These are phyloP conservation scores for Chaenocephalus aceratus DNA, from an alignment of 2,113 vertebrate species.

Conservation along the genomic window DNA sequence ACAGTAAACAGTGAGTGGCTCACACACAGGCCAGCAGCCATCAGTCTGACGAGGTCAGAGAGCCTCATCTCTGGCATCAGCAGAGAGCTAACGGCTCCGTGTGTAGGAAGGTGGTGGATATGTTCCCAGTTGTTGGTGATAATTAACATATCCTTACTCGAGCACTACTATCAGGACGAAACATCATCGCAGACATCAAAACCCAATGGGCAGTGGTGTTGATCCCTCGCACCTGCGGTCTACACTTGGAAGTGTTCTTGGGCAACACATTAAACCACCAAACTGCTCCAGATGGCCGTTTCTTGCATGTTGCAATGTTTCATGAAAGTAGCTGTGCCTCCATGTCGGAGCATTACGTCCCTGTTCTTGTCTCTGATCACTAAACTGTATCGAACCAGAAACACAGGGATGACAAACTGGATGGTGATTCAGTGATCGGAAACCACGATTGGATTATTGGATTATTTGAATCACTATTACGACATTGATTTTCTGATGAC, in stretches of 20 bases:
- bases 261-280: too few relatives aligned
- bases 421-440: neutral
- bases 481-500: neutral
- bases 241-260: neutral
- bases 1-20: constrained; percentile 20
- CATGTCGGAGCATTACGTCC: too few relatives aligned
- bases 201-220: neutral
- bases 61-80: neutral
- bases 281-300: too few relatives aligned
- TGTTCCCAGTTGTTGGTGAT: neutral
- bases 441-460: neutral
- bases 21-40: neutral
- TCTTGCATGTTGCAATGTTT: neutral
- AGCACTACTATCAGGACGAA: neutral
- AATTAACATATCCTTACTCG: neutral
- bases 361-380: too few relatives aligned
- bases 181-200: neutral
- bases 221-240: neutral
- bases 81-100: neutral
- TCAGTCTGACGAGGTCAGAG: neutral
- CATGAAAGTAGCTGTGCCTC: neutral
- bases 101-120: neutral
- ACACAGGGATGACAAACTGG: too few relatives aligned
- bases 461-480: neutral
- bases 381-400: too few relatives aligned